These are phyloP conservation scores for Serrognathus titanus DNA, from an alignment of 2,888 invertebrate genomes.

Conservation along the genomic window DNA sequence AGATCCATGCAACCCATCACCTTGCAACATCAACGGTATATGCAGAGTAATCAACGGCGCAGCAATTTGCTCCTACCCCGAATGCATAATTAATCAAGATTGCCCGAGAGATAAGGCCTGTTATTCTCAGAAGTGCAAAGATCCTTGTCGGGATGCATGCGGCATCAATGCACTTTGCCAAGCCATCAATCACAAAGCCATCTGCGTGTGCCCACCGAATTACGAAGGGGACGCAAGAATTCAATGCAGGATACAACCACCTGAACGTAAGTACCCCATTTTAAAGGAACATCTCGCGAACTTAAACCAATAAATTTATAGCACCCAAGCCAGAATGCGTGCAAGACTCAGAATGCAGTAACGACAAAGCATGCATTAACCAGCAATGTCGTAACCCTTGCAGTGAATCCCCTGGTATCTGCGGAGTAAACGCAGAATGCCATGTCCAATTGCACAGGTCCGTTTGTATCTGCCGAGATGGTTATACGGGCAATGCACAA, in stretches of 20 bases:
- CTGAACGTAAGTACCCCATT: slow-evolving; percentile 2
- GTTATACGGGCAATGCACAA: slow-evolving; percentile 81
- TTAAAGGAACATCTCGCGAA: background rate
- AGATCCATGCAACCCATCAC: slow-evolving; percentile 82
- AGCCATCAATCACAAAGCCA: slow-evolving; percentile 74
- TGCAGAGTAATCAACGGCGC: slow-evolving; percentile 69
- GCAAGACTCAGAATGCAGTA: slow-evolving; percentile 74
- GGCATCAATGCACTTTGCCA: slow-evolving; percentile 80
- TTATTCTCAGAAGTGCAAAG: slow-evolving; percentile 76
- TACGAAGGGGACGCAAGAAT: slow-evolving; percentile 76
- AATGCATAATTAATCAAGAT: slow-evolving; percentile 85
- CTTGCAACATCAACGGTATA: slow-evolving; percentile 78
- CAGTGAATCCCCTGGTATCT: slow-evolving; percentile 59
- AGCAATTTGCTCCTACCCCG: slow-evolving; percentile 78
- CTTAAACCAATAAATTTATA: slow-evolving; percentile 24
- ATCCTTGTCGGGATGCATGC: slow-evolving; percentile 80
- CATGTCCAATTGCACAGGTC: slow-evolving; percentile 76
- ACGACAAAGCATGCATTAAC: slow-evolving; percentile 78
- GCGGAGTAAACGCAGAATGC: slow-evolving; percentile 77
- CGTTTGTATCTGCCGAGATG: slow-evolving; percentile 76
- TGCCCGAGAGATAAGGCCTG: slow-evolving; percentile 80
- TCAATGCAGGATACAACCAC: slow-evolving; percentile 58
- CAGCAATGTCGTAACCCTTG: slow-evolving; percentile 74
- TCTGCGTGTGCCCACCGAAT: slow-evolving; percentile 78
- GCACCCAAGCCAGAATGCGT: slow-evolving; percentile 72